Conservation (phyloP, 1,140 invertebrate genomes). For the Drosophila novamexicana region DNA sequence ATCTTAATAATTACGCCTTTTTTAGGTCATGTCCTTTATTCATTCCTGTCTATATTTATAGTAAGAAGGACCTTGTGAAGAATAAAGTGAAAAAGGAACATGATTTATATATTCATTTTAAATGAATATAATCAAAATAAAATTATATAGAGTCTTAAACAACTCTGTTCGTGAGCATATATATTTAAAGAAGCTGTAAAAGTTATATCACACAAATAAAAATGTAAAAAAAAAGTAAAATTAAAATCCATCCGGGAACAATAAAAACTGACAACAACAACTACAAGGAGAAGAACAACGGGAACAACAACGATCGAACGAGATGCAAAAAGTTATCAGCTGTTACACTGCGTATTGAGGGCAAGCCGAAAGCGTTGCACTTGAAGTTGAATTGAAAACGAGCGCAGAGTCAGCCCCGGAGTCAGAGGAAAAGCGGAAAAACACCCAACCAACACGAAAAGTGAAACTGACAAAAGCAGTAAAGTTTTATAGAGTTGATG, state of each 20-base stretch:
- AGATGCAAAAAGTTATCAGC: constrained; percentile 34
- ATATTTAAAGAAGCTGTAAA: not conserved
- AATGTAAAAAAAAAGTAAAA: too few relatives aligned
- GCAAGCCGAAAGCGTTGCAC: constrained; percentile 30
- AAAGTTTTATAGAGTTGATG: constrained; percentile 48
- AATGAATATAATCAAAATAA: too few relatives aligned
- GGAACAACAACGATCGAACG: constrained; percentile 8
- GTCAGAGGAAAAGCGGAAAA: constrained; percentile 26
- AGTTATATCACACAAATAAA: too few relatives aligned
- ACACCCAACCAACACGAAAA: constrained; percentile 51
- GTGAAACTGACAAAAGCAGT: constrained; percentile 68
- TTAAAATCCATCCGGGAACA: constrained; percentile 8
- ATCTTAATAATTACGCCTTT: too few relatives aligned
- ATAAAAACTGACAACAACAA: constrained; percentile 21
- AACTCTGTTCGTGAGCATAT: not conserved
- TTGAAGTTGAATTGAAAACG: constrained; percentile 60
- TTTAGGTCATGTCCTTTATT: too few relatives aligned
- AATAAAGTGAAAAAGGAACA: too few relatives aligned
- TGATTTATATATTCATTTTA: too few relatives aligned
- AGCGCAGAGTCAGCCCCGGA: not conserved
- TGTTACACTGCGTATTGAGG: constrained; percentile 27
- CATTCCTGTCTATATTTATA: too few relatives aligned
- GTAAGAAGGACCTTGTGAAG: too few relatives aligned
- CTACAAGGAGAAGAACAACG: not conserved
- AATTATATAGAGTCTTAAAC: too few relatives aligned